These are phyloP conservation scores for Tachypleus tridentatus DNA, from an alignment of 1,140 invertebrate genomes.

Conservation along the genomic window DNA sequence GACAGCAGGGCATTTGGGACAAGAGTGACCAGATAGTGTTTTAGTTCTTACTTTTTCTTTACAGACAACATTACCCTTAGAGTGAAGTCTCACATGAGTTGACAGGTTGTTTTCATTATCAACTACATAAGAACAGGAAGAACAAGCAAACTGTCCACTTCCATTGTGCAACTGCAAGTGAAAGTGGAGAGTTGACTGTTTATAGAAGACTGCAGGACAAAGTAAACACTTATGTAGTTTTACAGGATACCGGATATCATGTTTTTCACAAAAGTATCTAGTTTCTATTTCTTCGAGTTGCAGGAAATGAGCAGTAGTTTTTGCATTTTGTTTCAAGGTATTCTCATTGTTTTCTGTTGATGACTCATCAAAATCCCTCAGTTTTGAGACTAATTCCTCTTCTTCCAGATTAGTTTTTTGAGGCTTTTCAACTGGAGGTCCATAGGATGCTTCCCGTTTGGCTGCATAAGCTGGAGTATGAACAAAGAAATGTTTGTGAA, in stretches of 20 bases:
- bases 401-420: background rate
- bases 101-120: constrained; percentile 61
- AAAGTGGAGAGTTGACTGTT: constrained; percentile 50
- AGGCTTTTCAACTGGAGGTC: background rate
- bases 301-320: constrained; percentile 15
- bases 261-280: constrained; percentile 2
- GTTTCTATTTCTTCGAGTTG: constrained; percentile 19
- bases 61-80: constrained; percentile 11
- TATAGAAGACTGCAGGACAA: constrained; percentile 24
- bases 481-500: constrained; percentile 58
- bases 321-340: constrained; percentile 6
- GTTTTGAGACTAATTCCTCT: background rate
- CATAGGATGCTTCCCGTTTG: constrained; percentile 41
- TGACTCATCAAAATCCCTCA: too few species aligned
- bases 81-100: constrained; percentile 54
- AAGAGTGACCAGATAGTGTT: too few species aligned
- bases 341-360: background rate
- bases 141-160: constrained; percentile 55
- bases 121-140: constrained; percentile 69
- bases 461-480: constrained; percentile 58
- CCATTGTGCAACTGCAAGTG: constrained; percentile 57
- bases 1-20: constrained; percentile 72
- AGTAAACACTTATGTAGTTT: constrained; percentile 18
- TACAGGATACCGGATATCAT: background rate
- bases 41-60: background rate